A percentile compares a stretch with the other conserved stretches of the same genome.
Conservation (phyloP, 2,113 vertebrate genomes). For the Bombycilla garrulus region DNA sequence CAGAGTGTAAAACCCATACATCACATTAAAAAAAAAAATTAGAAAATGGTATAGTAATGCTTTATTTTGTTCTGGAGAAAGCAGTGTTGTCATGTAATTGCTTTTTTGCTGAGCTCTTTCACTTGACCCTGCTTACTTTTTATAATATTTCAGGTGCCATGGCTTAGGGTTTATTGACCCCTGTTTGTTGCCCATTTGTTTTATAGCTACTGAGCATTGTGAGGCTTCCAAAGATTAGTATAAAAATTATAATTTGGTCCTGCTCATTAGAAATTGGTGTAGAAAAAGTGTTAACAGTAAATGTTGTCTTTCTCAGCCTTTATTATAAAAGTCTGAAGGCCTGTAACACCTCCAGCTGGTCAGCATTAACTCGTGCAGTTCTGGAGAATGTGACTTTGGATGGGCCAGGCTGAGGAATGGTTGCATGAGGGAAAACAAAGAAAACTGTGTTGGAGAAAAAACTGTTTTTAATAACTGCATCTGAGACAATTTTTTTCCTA, state of each 20-base stretch:
- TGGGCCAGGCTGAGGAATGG: background rate
- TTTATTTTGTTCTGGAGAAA: background rate
- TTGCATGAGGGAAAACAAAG: background rate
- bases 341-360: background rate
- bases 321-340: background rate
- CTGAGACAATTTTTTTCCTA: background rate
- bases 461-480: background rate
- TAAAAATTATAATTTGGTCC: slow-evolving; percentile 15
- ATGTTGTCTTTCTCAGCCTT: background rate
- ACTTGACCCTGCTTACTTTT: slow-evolving; percentile 20
- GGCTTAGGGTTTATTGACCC: background rate
- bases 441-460: background rate
- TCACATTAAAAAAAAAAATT: background rate
- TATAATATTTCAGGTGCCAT: background rate
- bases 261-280: background rate
- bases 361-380: background rate
- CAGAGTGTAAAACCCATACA: background rate
- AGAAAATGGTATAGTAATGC: background rate
- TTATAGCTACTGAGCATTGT: background rate
- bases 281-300: background rate
- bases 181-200: background rate
- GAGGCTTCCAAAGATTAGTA: background rate
- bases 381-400: background rate
- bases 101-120: slow-evolving; percentile 12
- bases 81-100: slow-evolving; percentile 1